These are phyloP conservation scores for Oeneis ivallda DNA, from an alignment of 2,888 invertebrate species.

Conservation along the genomic window DNA sequence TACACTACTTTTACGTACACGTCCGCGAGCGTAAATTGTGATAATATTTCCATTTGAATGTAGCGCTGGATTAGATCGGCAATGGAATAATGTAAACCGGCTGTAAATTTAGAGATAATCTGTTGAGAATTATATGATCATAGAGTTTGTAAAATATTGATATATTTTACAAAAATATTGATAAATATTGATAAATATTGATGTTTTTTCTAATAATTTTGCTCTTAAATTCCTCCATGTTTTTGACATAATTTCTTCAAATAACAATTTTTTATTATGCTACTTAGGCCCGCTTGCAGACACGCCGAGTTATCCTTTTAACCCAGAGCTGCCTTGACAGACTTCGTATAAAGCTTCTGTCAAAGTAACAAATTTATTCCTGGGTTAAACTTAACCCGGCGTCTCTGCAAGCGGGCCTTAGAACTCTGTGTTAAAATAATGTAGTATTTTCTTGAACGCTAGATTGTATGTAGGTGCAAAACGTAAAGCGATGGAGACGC, in stretches of 20 bases:
- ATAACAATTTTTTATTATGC: too few species aligned
- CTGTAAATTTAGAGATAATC: neutral
- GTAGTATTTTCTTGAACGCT: neutral
- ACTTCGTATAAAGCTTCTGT: too few species aligned
- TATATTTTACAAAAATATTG: too few species aligned
- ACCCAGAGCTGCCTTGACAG: too few species aligned
- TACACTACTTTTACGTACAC: neutral
- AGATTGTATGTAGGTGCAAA: neutral
- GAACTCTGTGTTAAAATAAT: neutral
- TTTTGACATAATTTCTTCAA: neutral
- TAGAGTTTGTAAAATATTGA: slow-evolving; percentile 11
- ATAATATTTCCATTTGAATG: neutral
- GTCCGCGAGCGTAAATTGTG: neutral
- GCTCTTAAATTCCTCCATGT: slow-evolving; percentile 2
- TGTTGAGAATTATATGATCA: slow-evolving; percentile 19
- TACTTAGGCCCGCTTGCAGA: too few species aligned
- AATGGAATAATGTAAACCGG: neutral
- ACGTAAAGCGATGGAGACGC: neutral
- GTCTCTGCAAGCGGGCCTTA: too few species aligned
- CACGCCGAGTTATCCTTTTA: too few species aligned
- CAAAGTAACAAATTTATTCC: too few species aligned
- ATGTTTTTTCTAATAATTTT: slow-evolving; percentile 2
- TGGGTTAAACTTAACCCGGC: too few species aligned
- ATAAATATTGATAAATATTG: too few species aligned
- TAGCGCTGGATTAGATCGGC: neutral